Percentiles rank a stretch among this genome's conserved stretches.
phyloP scores from a whole-genome alignment of 2,888 invertebrate species.

The Diaperis boleti region DNA sequence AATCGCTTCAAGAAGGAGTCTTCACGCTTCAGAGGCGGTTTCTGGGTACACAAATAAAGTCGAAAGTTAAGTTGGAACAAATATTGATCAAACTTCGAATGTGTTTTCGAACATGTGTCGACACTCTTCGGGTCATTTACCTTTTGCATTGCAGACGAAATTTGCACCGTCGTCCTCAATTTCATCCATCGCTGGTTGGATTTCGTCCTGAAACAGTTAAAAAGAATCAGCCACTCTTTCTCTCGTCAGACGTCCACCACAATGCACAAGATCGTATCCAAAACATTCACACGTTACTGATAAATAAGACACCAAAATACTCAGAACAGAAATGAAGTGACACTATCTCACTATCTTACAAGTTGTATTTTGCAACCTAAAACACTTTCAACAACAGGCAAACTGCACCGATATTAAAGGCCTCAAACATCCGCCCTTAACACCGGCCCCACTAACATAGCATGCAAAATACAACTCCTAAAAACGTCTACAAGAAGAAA shows the following conservation, averaged over 20 bases:
- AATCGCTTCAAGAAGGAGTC: constrained; percentile 94
- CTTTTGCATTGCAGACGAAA: constrained; percentile 91
- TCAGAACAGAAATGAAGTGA: constrained; percentile 33
- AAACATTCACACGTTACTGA: constrained; percentile 11
- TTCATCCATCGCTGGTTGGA: constrained; percentile 98
- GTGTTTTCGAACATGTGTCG: no score
- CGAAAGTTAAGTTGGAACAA: background rate
- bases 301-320: constrained; percentile 26
- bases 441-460: constrained; percentile 12
- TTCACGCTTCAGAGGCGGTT: constrained; percentile 90
- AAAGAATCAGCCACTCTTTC: constrained; percentile 13
- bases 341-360: constrained; percentile 27
- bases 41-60: constrained; percentile 62
- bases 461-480: constrained; percentile 59
- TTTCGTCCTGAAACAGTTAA: constrained; percentile 79
- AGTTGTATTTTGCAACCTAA: constrained; percentile 52
- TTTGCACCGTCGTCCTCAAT: constrained; percentile 91
- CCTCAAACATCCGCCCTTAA: background rate
- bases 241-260: constrained; percentile 19
- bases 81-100: no score
- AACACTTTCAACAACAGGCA: constrained; percentile 44
- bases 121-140: constrained; percentile 53
- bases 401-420: constrained; percentile 1
- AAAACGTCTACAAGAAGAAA: constrained; percentile 25
- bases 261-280: constrained; percentile 34